A percentile compares a stretch with the other conserved stretches of the same genome.
Evolutionary conservation across 1,140 invertebrate genomes (phyloP).

Genomic region (Lysiphlebus fabarum): DNA sequence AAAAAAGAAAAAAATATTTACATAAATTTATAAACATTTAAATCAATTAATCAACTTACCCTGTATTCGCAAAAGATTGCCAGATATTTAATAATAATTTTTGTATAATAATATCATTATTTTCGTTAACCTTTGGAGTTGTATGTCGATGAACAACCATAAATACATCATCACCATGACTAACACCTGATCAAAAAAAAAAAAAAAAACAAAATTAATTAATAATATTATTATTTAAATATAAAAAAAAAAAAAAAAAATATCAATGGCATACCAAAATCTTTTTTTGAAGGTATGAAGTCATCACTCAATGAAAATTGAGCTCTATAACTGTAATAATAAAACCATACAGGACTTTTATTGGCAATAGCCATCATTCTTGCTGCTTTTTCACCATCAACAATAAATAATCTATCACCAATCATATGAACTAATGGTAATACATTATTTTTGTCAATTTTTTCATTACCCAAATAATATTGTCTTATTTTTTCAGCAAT

Average conservation of each 20-base stretch:
- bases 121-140: slow-evolving; percentile 36
- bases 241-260: too few relatives aligned
- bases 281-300: slow-evolving; percentile 47
- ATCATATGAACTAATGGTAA: slow-evolving; percentile 51
- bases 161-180: slow-evolving; percentile 60
- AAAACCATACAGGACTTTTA: slow-evolving; percentile 60
- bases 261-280: slow-evolving; percentile 65
- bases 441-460: slow-evolving; percentile 40
- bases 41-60: slow-evolving; percentile 51
- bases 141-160: slow-evolving; percentile 42
- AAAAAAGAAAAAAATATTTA: background rate
- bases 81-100: slow-evolving; percentile 56
- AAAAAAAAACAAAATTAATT: background rate
- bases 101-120: slow-evolving; percentile 55
- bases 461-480: slow-evolving; percentile 57
- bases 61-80: slow-evolving; percentile 55
- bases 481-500: slow-evolving; percentile 57
- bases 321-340: slow-evolving; percentile 58
- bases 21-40: slow-evolving; percentile 12
- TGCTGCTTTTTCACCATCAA: slow-evolving; percentile 57
- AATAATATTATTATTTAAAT: background rate
- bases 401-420: slow-evolving; percentile 60
- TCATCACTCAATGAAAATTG: slow-evolving; percentile 55
- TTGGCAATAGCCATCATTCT: slow-evolving; percentile 56
- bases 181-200: slow-evolving; percentile 51